A percentile compares a stretch with the other conserved stretches of the same genome.
Conservation (phyloP, 2,888 invertebrate species). For the Phortica okadai region DNA sequence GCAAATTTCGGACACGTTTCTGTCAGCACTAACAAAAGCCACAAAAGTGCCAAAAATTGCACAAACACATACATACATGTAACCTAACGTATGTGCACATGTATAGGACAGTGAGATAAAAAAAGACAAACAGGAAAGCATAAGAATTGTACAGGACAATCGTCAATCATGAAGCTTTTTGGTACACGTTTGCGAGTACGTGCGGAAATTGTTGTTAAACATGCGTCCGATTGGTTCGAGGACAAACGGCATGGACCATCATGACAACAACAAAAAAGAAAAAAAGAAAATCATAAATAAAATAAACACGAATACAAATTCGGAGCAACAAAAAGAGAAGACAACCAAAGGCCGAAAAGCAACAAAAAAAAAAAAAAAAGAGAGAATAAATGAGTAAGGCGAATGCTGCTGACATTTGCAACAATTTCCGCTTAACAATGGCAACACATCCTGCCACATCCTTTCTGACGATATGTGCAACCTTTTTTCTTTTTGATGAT, state of each 20-base stretch:
- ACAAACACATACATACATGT: too few species aligned
- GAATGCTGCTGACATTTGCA: conserved; percentile 65
- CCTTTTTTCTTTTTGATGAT: conserved; percentile 47
- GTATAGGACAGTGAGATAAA: not conserved
- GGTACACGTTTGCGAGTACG: conserved; percentile 51
- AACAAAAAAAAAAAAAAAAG: conserved; percentile 37
- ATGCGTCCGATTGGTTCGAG: conserved; percentile 14
- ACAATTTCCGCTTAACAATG: conserved; percentile 65
- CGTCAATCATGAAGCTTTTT: conserved; percentile 36
- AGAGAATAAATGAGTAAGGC: conserved; percentile 35
- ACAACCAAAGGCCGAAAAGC: conserved; percentile 28
- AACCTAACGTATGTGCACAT: too few species aligned
- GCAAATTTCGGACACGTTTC: not conserved
- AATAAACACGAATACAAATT: conserved; percentile 16
- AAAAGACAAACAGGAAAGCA: not conserved
- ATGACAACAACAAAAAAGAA: conserved; percentile 38
- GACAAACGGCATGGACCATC: not conserved
- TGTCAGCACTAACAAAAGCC: not conserved
- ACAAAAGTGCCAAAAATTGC: too few species aligned
- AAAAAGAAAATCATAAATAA: conserved; percentile 41
- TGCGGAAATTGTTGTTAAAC: conserved; percentile 56
- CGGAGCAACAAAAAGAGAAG: not conserved
- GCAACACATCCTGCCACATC: conserved; percentile 40
- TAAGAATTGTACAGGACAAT: conserved; percentile 17
- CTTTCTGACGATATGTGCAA: conserved; percentile 33